These are phyloP conservation scores for Petrolisthes cinctipes DNA, from an alignment of 2,888 invertebrate species.

Conservation along the genomic window DNA sequence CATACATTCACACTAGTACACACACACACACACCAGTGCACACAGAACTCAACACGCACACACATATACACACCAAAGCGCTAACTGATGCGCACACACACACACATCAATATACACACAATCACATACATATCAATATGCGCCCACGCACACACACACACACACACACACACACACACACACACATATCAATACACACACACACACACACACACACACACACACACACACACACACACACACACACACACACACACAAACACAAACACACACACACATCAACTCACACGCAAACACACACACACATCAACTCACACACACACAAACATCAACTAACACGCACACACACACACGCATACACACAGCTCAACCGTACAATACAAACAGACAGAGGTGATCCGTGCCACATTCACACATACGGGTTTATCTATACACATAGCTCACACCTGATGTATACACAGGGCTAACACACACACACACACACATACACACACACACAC, in stretches of 20 bases:
- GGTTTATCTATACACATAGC: not conserved
- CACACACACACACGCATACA: not conserved
- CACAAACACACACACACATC: not conserved
- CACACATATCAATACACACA: not conserved
- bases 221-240: not conserved
- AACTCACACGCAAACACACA: not conserved
- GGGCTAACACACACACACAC: not conserved
- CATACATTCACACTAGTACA: too few relatives aligned
- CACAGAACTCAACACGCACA: too few relatives aligned
- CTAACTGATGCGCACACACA: not conserved
- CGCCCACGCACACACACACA: not conserved
- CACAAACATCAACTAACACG: not conserved
- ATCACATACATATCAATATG: not conserved
- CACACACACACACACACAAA: not conserved
- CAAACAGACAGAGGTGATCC: not conserved
- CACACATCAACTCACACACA: not conserved
- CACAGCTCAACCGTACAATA: not conserved
- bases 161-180: not conserved
- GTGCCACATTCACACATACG: not conserved
- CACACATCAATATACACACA: constrained; percentile 10
- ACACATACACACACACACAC: not conserved
- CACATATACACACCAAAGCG: too few relatives aligned
- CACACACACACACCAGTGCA: too few relatives aligned
- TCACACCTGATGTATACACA: too few relatives aligned
- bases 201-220: not conserved